Percentiles rank a stretch among this genome's conserved stretches.
Conservation (phyloP, 2,888 invertebrate species). For the Eristalis intricaria region DNA sequence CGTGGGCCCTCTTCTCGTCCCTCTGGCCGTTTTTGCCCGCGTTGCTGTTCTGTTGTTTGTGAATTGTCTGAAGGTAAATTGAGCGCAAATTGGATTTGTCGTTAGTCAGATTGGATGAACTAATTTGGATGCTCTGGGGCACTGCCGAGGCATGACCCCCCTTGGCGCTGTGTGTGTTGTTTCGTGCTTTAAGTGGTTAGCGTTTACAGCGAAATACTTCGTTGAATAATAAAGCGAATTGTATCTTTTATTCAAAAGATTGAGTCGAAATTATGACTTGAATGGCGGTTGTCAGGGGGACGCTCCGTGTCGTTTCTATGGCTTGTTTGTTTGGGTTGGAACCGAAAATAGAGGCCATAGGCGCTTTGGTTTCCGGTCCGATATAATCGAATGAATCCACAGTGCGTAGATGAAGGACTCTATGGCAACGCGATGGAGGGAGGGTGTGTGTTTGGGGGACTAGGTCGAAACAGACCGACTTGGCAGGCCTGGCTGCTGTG, state of each 20-base stretch:
- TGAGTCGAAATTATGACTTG: neutral
- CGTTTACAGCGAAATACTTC: conserved; percentile 1
- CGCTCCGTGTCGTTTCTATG: too few species aligned
- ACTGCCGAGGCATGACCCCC: neutral
- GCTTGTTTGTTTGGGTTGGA: neutral
- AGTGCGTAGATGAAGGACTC: too few species aligned
- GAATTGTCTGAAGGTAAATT: conserved; percentile 34
- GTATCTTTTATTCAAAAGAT: conserved; percentile 14
- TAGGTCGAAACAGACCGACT: too few species aligned
- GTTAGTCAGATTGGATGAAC: conserved; percentile 40
- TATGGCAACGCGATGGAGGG: too few species aligned
- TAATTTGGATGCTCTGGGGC: conserved; percentile 25
- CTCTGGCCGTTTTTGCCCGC: neutral
- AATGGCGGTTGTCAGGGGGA: too few species aligned
- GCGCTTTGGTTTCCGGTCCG: too few species aligned
- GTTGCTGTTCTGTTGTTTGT: conserved; percentile 1
- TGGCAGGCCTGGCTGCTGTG: too few species aligned
- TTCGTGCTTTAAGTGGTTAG: conserved; percentile 23
- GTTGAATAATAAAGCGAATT: conserved; percentile 2
- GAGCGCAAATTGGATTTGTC: conserved; percentile 47
- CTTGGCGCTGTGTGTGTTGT: neutral
- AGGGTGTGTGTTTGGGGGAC: too few species aligned
- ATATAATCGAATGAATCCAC: too few species aligned
- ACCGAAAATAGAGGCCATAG: too few species aligned
- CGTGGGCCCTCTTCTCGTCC: conserved; percentile 21